These are phyloP conservation scores for Pemphredon lugubris DNA, from an alignment of 2,888 invertebrate genomes.

Conservation along the genomic window DNA sequence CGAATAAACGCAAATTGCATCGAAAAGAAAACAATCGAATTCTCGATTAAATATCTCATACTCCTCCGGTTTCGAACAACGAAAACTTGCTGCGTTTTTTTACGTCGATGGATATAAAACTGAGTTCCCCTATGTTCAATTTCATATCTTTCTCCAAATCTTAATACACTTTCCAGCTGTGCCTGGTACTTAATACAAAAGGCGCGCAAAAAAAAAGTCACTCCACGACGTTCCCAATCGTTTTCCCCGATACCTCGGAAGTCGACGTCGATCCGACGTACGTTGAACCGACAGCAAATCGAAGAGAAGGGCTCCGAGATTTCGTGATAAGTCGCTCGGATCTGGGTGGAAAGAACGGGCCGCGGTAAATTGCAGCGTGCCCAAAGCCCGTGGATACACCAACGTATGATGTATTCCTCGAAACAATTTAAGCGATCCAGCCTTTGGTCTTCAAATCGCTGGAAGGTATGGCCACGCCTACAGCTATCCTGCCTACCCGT, in stretches of 20 bases:
- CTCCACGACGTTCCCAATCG: no score
- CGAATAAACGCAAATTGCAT: no score
- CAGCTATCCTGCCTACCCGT: constrained; percentile 51
- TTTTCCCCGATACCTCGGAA: constrained; percentile 15
- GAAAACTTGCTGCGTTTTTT: no score
- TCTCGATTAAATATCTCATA: no score
- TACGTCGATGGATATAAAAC: no score
- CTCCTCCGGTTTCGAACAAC: no score
- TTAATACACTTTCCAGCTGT: no score
- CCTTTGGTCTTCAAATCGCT: constrained; percentile 20
- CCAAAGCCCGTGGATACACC: constrained; percentile 1
- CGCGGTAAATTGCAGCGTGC: constrained; percentile 31
- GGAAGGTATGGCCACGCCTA: constrained; percentile 56
- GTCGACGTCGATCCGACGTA: background rate
- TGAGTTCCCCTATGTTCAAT: no score
- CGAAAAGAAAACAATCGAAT: no score
- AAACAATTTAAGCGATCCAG: constrained; percentile 52
- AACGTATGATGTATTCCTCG: constrained; percentile 40
- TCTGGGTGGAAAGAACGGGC: constrained; percentile 33
- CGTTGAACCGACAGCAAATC: background rate
- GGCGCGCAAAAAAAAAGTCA: no score
- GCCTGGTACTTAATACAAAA: no score
- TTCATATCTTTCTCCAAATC: no score
- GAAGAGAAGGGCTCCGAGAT: background rate
- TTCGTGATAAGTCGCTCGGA: constrained; percentile 42